Evolutionary conservation across 2,113 vertebrate species (phyloP), one percentile per base, ranked within the genome.

Genomic region (Charadrius vociferus): DNA sequence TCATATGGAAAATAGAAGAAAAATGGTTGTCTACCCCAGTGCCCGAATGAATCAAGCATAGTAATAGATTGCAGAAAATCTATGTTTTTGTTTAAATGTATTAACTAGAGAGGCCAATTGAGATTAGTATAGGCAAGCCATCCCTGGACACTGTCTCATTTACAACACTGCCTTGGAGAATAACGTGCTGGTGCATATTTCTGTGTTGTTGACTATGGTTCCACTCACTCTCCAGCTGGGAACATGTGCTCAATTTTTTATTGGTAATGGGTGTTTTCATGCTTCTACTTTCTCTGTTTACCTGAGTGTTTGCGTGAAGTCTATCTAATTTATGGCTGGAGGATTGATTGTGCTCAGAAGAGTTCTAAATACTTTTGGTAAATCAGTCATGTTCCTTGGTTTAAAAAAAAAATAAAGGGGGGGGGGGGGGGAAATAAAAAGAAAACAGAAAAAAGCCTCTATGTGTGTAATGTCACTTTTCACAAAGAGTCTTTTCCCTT

Each of bases 151-250:
- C 50, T 53, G 66, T 84, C 94, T 97, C 92, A 90, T 97, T 97
- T 97, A 88, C 96, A 90, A 72, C 82, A 34, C 92, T 96, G 90
- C 97, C 94, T 97, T 95, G 62, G 97, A 97, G 94, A 97, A 82
- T 72, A 36, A 89, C 58, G 34, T 97, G 97, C 72, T 29, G 88
- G 70, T 0, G 91, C 97, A 97, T 98, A 98, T 97, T 95, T 94
- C 96, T 96, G 23, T 90, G 73, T 87, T 97, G 88, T 95, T 97
- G 97, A 98, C 93, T 94, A 29, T 73, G 86, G 93, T 93, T 97
- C 96, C 17, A 77, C 81, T 98, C 90, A 85, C 94, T 95, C 95
- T 97, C 94, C 88, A 88, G 81, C 50, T 82, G 94, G 84, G 73
- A 97, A 80, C 90, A 87, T 13, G 32, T 82, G 66, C 81, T 94